These are phyloP conservation scores for Phortica okadai DNA, from an alignment of 2,888 invertebrate genomes.

Conservation along the genomic window DNA sequence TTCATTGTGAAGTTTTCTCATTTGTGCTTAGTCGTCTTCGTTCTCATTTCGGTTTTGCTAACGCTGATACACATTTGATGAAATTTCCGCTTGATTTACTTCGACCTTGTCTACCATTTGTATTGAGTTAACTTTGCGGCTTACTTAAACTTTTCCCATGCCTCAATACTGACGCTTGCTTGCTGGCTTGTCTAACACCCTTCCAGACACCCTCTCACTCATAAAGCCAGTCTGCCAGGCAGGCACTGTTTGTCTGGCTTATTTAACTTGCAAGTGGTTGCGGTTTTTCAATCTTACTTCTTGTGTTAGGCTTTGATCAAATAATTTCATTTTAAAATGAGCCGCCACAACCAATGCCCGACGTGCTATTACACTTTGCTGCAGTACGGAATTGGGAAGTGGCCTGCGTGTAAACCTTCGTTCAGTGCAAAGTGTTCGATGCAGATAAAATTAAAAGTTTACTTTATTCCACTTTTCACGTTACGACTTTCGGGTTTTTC, in stretches of 20 bases:
- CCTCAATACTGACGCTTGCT: conserved; percentile 44
- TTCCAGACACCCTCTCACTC: too few species aligned
- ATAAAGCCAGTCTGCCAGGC: too few species aligned
- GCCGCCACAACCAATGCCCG: conserved; percentile 36
- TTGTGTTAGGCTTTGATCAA: conserved; percentile 52
- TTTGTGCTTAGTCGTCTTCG: neutral
- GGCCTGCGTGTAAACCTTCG: too few species aligned
- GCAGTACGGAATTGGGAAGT: too few species aligned
- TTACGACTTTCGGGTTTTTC: neutral
- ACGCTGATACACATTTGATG: conserved; percentile 35
- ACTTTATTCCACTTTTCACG: conserved; percentile 66
- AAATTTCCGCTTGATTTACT: conserved; percentile 63
- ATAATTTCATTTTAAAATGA: conserved; percentile 70
- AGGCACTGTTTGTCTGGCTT: conserved; percentile 31
- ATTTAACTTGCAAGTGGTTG: conserved; percentile 30
- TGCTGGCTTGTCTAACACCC: conserved; percentile 48
- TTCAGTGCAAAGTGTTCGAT: conserved; percentile 32
- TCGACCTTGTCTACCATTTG: conserved; percentile 51
- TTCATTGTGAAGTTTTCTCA: neutral
- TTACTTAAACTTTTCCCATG: neutral
- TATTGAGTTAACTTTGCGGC: conserved; percentile 60
- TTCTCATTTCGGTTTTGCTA: neutral
- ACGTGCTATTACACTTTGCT: neutral
- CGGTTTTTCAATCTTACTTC: conserved; percentile 41
- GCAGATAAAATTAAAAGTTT: conserved; percentile 63